Percentiles rank a stretch among this genome's conserved stretches.
phyloP scores from a whole-genome alignment of 2,797 vertebrate genomes.

The Micrastur ruficollis region DNA sequence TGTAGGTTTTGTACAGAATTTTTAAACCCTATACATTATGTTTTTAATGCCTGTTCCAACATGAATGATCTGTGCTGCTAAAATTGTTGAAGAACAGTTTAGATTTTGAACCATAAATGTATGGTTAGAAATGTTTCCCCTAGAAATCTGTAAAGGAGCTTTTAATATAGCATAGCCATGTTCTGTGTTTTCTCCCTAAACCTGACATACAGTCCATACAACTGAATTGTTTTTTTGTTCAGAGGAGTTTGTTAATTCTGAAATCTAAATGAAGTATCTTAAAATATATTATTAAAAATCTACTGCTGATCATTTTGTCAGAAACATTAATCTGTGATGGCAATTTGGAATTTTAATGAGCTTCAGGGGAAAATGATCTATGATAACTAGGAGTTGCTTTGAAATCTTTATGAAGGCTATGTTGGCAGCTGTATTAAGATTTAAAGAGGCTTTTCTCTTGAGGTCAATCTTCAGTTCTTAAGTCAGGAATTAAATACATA shows the following conservation, averaged over 20 bases:
- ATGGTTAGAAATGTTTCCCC: not conserved
- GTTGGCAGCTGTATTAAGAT: not conserved
- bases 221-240: not conserved
- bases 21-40: not conserved
- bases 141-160: not conserved
- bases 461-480: not conserved
- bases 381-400: not conserved
- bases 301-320: not conserved
- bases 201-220: not conserved
- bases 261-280: not conserved
- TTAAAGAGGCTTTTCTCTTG: not conserved
- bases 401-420: not conserved
- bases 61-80: not conserved
- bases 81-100: not conserved
- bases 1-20: not conserved
- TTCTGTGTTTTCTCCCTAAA: not conserved
- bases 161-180: not conserved
- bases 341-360: not conserved
- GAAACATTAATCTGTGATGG: not conserved
- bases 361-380: not conserved
- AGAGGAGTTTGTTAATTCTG: not conserved
- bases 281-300: slow-evolving; percentile 2
- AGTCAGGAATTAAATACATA: not conserved
- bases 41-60: not conserved
- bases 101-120: not conserved